These are phyloP conservation scores for Zenarchopterus dispar DNA, from an alignment of 2,797 vertebrate genomes.

Conservation along the genomic window DNA sequence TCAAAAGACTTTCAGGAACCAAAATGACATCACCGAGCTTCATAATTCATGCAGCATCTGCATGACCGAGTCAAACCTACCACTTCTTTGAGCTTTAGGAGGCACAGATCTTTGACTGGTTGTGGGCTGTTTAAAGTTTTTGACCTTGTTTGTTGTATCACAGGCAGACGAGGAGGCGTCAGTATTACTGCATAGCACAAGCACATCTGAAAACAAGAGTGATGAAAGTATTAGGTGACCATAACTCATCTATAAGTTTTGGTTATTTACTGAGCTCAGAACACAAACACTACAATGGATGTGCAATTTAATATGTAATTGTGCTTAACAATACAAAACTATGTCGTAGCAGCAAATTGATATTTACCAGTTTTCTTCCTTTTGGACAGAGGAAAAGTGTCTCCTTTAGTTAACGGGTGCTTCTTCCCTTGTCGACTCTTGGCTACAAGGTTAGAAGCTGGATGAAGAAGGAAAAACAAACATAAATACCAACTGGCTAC, in stretches of 20 bases:
- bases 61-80: constrained; percentile 18
- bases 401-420: constrained; percentile 37
- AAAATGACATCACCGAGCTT: too few relatives aligned
- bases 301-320: too few relatives aligned
- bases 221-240: not conserved
- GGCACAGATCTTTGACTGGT: constrained; percentile 26
- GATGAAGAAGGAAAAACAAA: not conserved
- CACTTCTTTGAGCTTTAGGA: constrained; percentile 36
- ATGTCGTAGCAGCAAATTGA: not conserved
- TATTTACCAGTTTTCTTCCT: constrained; percentile 65
- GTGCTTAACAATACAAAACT: not conserved
- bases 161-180: constrained; percentile 8
- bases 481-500: not conserved
- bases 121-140: constrained; percentile 27
- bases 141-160: constrained; percentile 21
- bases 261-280: not conserved
- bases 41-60: not conserved
- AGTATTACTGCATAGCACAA: not conserved
- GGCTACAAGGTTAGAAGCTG: constrained; percentile 18
- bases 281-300: too few relatives aligned
- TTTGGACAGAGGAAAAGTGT: constrained; percentile 48
- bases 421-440: constrained; percentile 50
- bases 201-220: constrained; percentile 31
- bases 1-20: too few relatives aligned
- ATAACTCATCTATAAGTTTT: not conserved